Base-by-base conservation (phyloP, 92 coral and sea anemone genomes). In the Zoanthus gigantus region DNA sequence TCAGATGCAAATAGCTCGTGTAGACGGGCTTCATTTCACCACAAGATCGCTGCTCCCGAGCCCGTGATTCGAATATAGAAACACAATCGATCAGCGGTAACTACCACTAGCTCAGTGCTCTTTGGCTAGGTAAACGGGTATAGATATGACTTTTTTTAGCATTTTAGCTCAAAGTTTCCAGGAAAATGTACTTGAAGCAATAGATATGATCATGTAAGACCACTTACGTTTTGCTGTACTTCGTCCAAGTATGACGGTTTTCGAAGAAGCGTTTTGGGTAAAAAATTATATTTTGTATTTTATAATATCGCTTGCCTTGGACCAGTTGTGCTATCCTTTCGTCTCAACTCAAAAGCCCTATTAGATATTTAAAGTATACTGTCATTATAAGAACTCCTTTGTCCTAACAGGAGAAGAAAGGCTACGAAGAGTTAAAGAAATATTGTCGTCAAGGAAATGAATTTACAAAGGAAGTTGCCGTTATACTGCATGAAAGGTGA, bases 361-460 rank as follows among this genome's bases (percentile, higher is more conserved):
- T 11, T 37, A 50, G 37, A 4, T 74, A 23, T 69, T 30, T 29
- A 29, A 5, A 8, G 16, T 3, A 31, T 16, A 30, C 73, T 11
- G 7, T 29, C 16, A 61, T 11, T n/a, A 60, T 5, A 30, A 34
- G 10, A 46, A 58, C 6, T 53, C 23, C 65, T 48, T 82, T 75
- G 4, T 37, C 1, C 82, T 34, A 54, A 76, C 91, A 97, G 99
- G 98, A 97, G 69, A 96, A 93, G 61, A 95, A 97, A 83, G 95
- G 99, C 65, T 97, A 93, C 82, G 98, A 95, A 72, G 99, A 97
- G 71, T 92, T 97, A 48, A 96, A 98, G 61, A 97, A 97, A 77
- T 89, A 92, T 42, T 97, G 98, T 74, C 96, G 99, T 10, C 99
- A 97, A 76, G 96, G 99, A 28, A 97, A 91, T 75, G 99, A 97